Conservation (phyloP, 1,140 invertebrate species). For the Papilio glaucus region DNA sequence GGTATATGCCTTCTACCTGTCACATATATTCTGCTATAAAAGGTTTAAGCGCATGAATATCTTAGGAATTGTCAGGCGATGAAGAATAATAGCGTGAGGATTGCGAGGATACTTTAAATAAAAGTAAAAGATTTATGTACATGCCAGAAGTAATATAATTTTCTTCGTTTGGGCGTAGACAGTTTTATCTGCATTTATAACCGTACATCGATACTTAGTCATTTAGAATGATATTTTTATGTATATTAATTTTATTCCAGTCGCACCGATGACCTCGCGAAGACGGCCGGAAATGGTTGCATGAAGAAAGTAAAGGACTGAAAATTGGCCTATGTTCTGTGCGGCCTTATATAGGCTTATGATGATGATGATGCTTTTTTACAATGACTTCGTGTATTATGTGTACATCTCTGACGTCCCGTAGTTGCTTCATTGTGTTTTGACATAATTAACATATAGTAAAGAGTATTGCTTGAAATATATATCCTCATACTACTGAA, state of each 20-base stretch:
- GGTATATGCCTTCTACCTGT: not conserved
- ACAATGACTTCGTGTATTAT: no score
- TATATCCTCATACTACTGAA: no score
- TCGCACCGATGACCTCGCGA: not conserved
- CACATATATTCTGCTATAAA: conserved; percentile 18
- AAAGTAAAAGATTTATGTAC: conserved; percentile 19
- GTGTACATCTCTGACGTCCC: no score
- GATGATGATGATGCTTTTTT: no score
- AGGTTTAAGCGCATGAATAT: conserved; percentile 23
- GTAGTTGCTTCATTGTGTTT: no score
- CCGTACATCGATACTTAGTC: not conserved
- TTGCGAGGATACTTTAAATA: conserved; percentile 17
- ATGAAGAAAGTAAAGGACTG: no score
- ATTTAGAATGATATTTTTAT: not conserved
- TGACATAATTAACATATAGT: no score
- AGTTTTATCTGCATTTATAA: not conserved
- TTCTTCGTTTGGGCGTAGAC: not conserved
- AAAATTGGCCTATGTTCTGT: no score
- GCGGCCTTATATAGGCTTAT: no score
- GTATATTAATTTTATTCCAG: not conserved
- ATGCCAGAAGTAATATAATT: conserved; percentile 8
- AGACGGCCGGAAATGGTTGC: not conserved
- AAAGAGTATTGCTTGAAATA: no score
- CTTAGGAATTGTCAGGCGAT: conserved; percentile 12
- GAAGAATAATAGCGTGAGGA: conserved; percentile 15